Evolutionary conservation across 2,888 invertebrate species (phyloP), one percentile per base, ranked within the genome.

Genomic region (Dione juno): DNA sequence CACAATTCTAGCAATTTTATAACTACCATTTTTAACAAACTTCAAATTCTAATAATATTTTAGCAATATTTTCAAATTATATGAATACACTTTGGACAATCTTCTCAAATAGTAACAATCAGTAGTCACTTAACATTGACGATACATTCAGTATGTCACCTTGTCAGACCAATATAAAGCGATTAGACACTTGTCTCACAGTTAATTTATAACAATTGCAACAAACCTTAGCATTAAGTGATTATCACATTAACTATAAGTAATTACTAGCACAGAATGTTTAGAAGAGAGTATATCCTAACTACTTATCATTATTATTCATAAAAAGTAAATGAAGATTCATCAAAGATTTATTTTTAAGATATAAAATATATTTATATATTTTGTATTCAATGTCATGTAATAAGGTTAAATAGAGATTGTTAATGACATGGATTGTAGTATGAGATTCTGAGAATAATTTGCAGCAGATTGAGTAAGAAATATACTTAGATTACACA

Each of bases 201-300:
- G 76, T 77, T 76, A 79, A 78, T 77, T 76, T 74, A 79, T 83
- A 82, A 78, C 79, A 80, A 83, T 80, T 85, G 85, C 87, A 90
- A 89, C 89, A 88, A 87, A 85, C 83, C 86, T 87, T 89, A 88
- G 81, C 79, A 79, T 79, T 78, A 81, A 81, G 84, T 86, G 87
- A 86, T 88, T 87, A 87, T 87, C 87, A 88, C 84, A 84, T 84
- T 87, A 84, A 77, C 82, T 87, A 85, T 83, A 82, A 85, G 84
- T 84, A 82, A 81, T 81, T 81, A 81, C 84, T 84, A 89, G 82
- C 88, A 88, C 86, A 86, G 84, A 87, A 86, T 80, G 83, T 86
- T 82, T 80, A 84, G 87, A 85, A 88, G 85, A 89, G 67, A 72
- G 58, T 72, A 69, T 67, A 69, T 54, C 45, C 66, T 74, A 73